A percentile compares a stretch with the other conserved stretches of the same genome.
phyloP scores from a whole-genome alignment of 2,888 invertebrate species.

The Eurois occulta region DNA sequence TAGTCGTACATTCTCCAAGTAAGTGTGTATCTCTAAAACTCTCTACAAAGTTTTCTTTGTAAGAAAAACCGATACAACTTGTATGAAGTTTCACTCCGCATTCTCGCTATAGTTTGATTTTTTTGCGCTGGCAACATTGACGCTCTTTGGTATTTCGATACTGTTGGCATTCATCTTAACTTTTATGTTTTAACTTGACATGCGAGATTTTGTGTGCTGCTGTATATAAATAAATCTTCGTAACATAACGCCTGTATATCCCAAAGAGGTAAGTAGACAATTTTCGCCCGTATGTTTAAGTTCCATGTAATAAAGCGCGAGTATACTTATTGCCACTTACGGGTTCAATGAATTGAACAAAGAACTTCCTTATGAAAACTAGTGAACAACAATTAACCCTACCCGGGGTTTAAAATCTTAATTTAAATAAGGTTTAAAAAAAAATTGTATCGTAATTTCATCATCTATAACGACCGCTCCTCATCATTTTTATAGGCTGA shows the following conservation, averaged over 20 bases:
- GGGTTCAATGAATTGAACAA: too few species aligned
- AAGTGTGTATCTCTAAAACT: conserved; percentile 53
- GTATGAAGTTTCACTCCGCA: conserved; percentile 54
- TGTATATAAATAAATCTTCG: background rate
- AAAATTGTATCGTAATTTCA: too few species aligned
- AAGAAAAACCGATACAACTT: conserved; percentile 68
- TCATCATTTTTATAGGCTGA: too few species aligned
- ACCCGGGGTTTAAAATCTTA: too few species aligned
- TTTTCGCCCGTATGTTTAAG: background rate
- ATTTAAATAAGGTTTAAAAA: too few species aligned
- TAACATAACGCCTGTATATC: background rate
- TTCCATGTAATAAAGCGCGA: background rate
- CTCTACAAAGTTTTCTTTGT: conserved; percentile 57
- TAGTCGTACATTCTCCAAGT: conserved; percentile 12
- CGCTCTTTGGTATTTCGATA: conserved; percentile 47
- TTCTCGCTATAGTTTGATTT: conserved; percentile 46
- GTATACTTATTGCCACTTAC: too few species aligned
- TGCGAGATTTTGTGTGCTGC: conserved; percentile 8
- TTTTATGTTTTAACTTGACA: conserved; percentile 25
- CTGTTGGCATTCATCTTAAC: conserved; percentile 39
- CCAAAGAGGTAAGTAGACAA: background rate
- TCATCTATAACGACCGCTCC: too few species aligned
- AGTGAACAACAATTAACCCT: too few species aligned
- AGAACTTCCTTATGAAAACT: too few species aligned
- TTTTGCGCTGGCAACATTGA: conserved; percentile 44